Base-by-base conservation (phyloP, 2,113 vertebrate species). In the Menura novaehollandiae region DNA sequence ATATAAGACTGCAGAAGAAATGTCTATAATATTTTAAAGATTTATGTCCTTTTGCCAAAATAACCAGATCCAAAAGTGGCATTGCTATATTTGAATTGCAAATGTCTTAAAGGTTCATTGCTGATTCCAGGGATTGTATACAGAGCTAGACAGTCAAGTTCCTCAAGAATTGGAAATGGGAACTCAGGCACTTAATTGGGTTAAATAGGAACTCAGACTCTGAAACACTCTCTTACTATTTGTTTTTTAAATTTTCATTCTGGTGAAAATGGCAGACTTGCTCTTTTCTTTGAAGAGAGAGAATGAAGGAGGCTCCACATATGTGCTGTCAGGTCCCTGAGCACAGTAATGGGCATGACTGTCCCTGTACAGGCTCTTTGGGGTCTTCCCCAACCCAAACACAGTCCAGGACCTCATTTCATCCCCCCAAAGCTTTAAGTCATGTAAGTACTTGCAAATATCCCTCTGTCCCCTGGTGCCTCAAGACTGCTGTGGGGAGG, bases 201-300 rank as follows among this genome's bases (percentile, higher is more conserved):
- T 59, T 33, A 78, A 68, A 49, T 7, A 32, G 33, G 37, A 66
- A 67, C 3, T 27, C 0, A 0, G 23, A 2, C 3, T 69, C 27
- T 74, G 41, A 74, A 78, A 64, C 17, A 39, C 7, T 6, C 10
- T 46, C 9, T 32, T 33, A 6, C 3, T 56, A 10, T 23, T 59
- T 27, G 11, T 10, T 60, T 76, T 53, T 18, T 16, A 9, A 80
- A 12, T 73, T 77, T 55, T 35, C 4, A 4, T 74, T 66, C 17
- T 32, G 11, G 10, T 75, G 13, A 53, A 66, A 80, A 72, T 24
- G 30, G 5, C 19, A 72, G 28, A 41, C 15, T 68, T 73, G 3
- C 1, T n/a, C 3, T 66, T 73, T 60, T 78, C 24, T 77, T 49
- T 66, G 24, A 90, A 69, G 55, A 60, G 23, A 15, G 7, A 2